These are phyloP conservation scores for Caenorhabditis inopinata DNA, from an alignment of 1,140 invertebrate genomes.

Conservation along the genomic window DNA sequence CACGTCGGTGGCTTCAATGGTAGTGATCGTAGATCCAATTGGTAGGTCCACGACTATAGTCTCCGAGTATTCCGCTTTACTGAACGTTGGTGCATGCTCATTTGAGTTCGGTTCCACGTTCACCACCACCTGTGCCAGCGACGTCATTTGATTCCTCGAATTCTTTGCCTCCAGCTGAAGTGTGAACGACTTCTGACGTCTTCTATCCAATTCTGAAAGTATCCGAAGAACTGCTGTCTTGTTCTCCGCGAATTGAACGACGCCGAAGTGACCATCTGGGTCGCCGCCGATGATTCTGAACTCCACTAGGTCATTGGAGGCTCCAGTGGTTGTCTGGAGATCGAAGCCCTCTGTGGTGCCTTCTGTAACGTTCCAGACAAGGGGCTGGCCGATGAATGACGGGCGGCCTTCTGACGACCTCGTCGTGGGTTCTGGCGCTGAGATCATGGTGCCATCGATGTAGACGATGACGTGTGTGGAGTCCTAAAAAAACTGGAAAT, in stretches of 20 bases:
- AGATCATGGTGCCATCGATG: neutral
- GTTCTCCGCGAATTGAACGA: neutral
- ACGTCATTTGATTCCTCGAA: neutral
- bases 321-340: neutral
- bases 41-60: neutral
- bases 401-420: too few relatives aligned
- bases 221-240: neutral
- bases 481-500: neutral
- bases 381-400: neutral
- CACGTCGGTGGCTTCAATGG: neutral
- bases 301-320: too few relatives aligned
- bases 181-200: neutral
- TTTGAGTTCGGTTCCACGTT: neutral
- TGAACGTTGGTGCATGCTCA: neutral
- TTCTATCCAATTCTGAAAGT: neutral
- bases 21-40: neutral
- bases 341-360: neutral
- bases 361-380: conserved; percentile 19
- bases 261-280: neutral
- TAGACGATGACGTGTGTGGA: conserved; percentile 15
- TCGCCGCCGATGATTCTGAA: neutral
- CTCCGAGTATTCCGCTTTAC: neutral
- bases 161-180: neutral
- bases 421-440: neutral
- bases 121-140: neutral